Evolutionary conservation across 2,888 invertebrate species (phyloP).

Genomic region (Penaeus monodon): DNA sequence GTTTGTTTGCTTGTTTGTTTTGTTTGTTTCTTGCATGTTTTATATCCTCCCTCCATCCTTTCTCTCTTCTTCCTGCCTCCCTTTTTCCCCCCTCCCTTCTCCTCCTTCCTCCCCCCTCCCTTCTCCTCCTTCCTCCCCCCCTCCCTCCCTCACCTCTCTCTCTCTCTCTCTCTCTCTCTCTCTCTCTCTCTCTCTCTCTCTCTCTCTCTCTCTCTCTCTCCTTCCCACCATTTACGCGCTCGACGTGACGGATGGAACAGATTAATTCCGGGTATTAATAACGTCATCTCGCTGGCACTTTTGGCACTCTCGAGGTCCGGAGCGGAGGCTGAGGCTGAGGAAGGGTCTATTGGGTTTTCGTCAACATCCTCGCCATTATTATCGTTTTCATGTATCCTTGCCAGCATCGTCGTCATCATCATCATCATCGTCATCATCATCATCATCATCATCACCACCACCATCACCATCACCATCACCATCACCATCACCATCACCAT

Average conservation of each 20-base stretch:
- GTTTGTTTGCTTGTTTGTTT: background rate
- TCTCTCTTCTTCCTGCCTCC: background rate
- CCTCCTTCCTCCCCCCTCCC: no score
- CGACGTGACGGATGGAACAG: background rate
- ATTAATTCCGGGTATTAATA: constrained; percentile 16
- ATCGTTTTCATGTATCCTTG: no score
- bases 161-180: background rate
- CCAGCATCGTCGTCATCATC: no score
- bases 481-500: no score
- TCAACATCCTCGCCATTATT: no score
- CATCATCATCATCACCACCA: no score
- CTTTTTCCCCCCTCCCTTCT: background rate
- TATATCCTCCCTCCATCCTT: background rate
- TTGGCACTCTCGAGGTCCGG: background rate
- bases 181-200: background rate
- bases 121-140: background rate
- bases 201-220: background rate
- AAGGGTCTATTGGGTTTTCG: no score
- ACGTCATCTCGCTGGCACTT: constrained; percentile 13
- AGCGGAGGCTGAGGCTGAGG: no score
- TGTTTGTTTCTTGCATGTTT: background rate
- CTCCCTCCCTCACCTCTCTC: background rate
- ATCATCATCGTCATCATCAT: no score
- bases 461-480: no score
- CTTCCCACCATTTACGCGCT: background rate